Percentiles rank a stretch among this genome's conserved stretches.
Evolutionary conservation across 1,140 invertebrate genomes (phyloP).

Genomic region (Thalassaphorura encarpata): DNA sequence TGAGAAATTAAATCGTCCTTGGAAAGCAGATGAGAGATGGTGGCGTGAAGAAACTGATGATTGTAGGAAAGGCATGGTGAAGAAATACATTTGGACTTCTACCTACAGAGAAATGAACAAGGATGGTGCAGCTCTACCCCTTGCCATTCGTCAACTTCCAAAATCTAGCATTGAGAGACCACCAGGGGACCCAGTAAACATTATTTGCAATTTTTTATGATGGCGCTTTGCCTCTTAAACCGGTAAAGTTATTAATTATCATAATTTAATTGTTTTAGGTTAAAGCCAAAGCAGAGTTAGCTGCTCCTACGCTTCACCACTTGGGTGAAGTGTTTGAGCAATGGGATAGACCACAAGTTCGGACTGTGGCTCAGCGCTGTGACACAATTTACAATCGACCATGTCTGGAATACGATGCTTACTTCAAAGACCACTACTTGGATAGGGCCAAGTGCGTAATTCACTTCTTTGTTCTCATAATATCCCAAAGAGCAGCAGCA

Average conservation of each 20-base stretch:
- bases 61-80: slow-evolving; percentile 21
- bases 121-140: slow-evolving; percentile 27
- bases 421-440: slow-evolving; percentile 29
- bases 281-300: slow-evolving; percentile 1
- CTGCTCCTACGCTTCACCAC: not conserved
- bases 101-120: slow-evolving; percentile 32
- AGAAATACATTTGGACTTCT: slow-evolving; percentile 28
- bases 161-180: slow-evolving; percentile 19
- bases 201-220: not conserved
- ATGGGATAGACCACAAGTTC: slow-evolving; percentile 26
- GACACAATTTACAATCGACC: slow-evolving; percentile 29
- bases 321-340: slow-evolving; percentile 22
- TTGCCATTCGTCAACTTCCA: slow-evolving; percentile 16
- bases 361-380: slow-evolving; percentile 18
- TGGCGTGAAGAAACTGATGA: slow-evolving; percentile 15
- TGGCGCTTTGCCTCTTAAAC: not conserved
- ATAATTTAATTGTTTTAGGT: not conserved
- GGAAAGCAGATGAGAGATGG: slow-evolving; percentile 18
- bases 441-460: slow-evolving; percentile 17
- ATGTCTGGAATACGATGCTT: slow-evolving; percentile 21
- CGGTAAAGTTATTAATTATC: not conserved
- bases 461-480: not conserved
- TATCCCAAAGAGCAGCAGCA: not conserved
- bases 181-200: slow-evolving; percentile 22
- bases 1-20: slow-evolving; percentile 6